A percentile compares a stretch with the other conserved stretches of the same genome.
Conservation (phyloP, 2,888 invertebrate genomes). For the Phortica okadai region DNA sequence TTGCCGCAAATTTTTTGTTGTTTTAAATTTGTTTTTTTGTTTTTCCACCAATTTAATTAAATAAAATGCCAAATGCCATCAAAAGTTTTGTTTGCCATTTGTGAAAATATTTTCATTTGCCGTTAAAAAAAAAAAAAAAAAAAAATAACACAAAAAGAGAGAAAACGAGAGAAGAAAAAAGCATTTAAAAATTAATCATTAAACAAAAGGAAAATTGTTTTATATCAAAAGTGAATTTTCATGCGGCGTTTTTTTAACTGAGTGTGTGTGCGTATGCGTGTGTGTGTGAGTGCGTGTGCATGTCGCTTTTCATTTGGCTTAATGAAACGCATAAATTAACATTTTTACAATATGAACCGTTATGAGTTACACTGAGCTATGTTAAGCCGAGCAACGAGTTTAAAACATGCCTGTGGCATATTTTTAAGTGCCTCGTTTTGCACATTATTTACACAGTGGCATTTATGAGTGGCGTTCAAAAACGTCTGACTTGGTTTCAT, state of each 20-base stretch:
- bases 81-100: slow-evolving; percentile 46
- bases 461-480: too few species aligned
- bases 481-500: slow-evolving; percentile 22
- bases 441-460: background rate
- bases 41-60: slow-evolving; percentile 3
- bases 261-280: slow-evolving; percentile 33
- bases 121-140: background rate
- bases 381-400: background rate
- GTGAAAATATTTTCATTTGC: slow-evolving; percentile 41
- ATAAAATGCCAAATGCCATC: slow-evolving; percentile 26
- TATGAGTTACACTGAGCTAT: background rate
- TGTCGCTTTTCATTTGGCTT: slow-evolving; percentile 7
- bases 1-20: background rate
- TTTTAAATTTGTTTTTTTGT: slow-evolving; percentile 15
- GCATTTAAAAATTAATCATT: slow-evolving; percentile 47
- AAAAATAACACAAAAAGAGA: background rate
- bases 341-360: background rate
- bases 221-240: slow-evolving; percentile 46
- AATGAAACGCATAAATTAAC: background rate
- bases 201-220: slow-evolving; percentile 47
- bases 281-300: slow-evolving; percentile 23
- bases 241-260: slow-evolving; percentile 40
- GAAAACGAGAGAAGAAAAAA: slow-evolving; percentile 39
- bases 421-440: background rate
- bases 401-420: background rate